Base-by-base conservation (phyloP, 2,113 vertebrate species). In the Tursiops truncatus region DNA sequence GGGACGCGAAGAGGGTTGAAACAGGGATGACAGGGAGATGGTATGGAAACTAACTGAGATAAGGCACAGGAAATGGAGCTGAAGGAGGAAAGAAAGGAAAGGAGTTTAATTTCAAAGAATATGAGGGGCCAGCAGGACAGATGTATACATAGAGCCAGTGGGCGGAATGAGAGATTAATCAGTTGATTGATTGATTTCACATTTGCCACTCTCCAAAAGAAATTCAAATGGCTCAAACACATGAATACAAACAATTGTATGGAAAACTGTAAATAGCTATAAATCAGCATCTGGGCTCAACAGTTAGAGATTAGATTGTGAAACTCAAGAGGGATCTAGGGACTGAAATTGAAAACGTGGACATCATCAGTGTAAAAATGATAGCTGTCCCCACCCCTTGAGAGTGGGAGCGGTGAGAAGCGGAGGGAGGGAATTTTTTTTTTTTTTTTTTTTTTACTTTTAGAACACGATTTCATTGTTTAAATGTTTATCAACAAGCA, bases 341-440 rank as follows among this genome's bases (percentile, higher is more conserved):
- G 93, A 96, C 93, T 81, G 44, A 94, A 96, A 96, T 8, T 13
- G 96, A 95, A 96, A 96, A 88, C 85, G 89, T 94, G 97, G 91
- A 91, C 73, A 77, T 65, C n/a, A 21, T 15, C 70, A 53, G 36
- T 67, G n/a, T 81, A 74, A 90, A 94, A 95, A 68, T 33, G 63
- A 88, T 62, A 28, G 36, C 60, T 97, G 96, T 95, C 97, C 88
- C 95, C 60, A 28, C 81, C 93, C 96, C 93, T 94, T 44, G 97
- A 90, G 97, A 96, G 38, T 63, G 77, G 96, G 96, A 73, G 88
- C 87, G 53, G 93, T 58, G n/a, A 41, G 8, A 33, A 56, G 73
- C 21, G 23, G 38, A 38, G 74, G 38, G 58, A 50, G 62, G 60
- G 21, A 31, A 26, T 47, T 50, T 50, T 50, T 50, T 85, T 26